These are phyloP conservation scores for Hippopotamyrus pictus DNA, from an alignment of 2,797 vertebrate species.

Conservation along the genomic window DNA sequence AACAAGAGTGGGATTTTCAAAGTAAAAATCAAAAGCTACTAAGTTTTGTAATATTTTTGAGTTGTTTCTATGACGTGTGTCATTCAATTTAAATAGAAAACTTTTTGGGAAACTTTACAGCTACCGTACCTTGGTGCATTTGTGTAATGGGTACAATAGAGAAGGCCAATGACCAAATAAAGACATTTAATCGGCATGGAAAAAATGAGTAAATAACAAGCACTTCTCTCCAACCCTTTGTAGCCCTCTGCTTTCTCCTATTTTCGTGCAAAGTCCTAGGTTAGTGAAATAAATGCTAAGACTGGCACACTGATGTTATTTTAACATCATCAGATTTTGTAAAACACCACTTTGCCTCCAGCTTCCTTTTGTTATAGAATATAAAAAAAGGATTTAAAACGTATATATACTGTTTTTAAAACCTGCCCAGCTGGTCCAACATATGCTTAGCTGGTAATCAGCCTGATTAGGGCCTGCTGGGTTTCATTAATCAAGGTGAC, in stretches of 20 bases:
- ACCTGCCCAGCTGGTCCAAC: neutral
- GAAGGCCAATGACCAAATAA: neutral
- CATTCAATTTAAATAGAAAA: constrained; percentile 8
- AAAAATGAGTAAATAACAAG: neutral
- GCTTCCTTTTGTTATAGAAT: neutral
- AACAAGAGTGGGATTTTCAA: neutral
- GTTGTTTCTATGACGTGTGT: neutral
- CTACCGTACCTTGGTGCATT: neutral
- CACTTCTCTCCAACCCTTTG: neutral
- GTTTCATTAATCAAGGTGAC: constrained; percentile 8
- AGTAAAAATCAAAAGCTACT: neutral
- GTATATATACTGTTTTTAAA: neutral
- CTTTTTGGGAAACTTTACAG: neutral
- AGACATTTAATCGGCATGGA: neutral
- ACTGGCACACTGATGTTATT: neutral
- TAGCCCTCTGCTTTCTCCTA: neutral
- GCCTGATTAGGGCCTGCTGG: neutral
- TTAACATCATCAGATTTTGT: neutral
- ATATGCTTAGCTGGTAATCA: constrained; percentile 4
- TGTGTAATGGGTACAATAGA: neutral
- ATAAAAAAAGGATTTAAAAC: neutral
- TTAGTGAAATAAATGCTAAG: neutral
- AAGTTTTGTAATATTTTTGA: neutral
- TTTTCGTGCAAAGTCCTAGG: neutral
- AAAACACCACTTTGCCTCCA: neutral